Evolutionary conservation across 2,797 vertebrate species (phyloP), one percentile per base, ranked within the genome.

Genomic region (Luscinia luscinia): DNA sequence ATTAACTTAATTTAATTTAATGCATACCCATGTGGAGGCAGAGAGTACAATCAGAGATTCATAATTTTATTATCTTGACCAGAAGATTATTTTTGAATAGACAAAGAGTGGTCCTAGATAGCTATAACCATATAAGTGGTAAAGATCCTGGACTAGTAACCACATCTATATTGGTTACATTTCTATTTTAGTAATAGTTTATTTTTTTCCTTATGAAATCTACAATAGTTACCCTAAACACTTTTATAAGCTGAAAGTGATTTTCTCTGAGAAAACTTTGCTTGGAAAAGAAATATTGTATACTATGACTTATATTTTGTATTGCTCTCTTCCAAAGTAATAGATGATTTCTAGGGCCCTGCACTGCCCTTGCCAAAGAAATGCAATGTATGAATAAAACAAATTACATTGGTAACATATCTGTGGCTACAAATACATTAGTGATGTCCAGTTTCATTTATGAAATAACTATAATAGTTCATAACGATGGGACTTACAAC

Each of bases 1-100:
- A 86, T 77, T 86, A 91, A 84, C 22, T 83, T 94, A 88, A 91
- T 90, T 95, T 79, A 72, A 69, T 79, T 23, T 40, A 92, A 75
- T 79, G 59, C 59, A 79, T 48, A 36, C 14, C 43, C 79, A 73
- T 54, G 34, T 69, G 77, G 63, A 84, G n/a, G 55, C 38, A 91
- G n/a, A 84, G 59, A 49, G 12, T 9, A 45, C 32, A 90, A 93
- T 62, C 62, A 87, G 9, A 66, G 63, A 68, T 5, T 12, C 4
- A 5, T 68, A 58, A 86, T 66, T 93, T 81, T 58, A 77, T 86
- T 87, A 87, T 74, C 52, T 87, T 48, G 41, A 74, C 64, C 49
- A 54, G 51, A 84, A 76, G 27, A 52, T 32, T 34, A 26, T 63
- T 80, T 93, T 68, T 89, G 15, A 87, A 51, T 48, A 55, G 32